Percentiles rank a stretch among this genome's conserved stretches.
Conservation (phyloP, 2,888 invertebrate species). For the Nasonovia ribisnigri region DNA sequence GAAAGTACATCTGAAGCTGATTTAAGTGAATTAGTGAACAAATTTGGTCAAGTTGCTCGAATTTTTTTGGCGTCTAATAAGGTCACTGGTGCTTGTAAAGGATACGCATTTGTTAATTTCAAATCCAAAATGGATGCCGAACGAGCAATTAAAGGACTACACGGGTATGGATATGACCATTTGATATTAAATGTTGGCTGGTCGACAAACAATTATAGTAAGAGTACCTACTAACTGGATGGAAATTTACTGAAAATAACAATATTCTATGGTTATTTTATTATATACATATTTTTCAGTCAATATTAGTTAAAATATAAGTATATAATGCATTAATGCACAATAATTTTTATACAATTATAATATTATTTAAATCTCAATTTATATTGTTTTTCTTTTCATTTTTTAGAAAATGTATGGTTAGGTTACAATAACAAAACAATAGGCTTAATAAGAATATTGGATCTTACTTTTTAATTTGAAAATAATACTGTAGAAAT, state of each 20-base stretch:
- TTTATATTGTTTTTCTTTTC: not conserved
- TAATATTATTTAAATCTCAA: not conserved
- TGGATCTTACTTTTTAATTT: no score
- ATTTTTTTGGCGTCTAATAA: conserved; percentile 97
- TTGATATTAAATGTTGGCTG: conserved; percentile 98
- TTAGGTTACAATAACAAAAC: not conserved
- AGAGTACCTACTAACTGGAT: conserved; percentile 44
- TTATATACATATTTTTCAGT: not conserved
- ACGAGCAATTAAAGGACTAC: conserved; percentile 87
- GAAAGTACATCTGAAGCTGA: conserved; percentile 96
- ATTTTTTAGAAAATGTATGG: not conserved
- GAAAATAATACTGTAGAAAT: not conserved
- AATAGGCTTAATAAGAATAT: not conserved
- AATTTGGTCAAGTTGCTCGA: conserved; percentile 93
- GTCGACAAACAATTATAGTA: conserved; percentile 79
- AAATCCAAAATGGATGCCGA: conserved; percentile 91
- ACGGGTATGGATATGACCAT: conserved; percentile 97
- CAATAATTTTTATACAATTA: not conserved
- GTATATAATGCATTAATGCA: not conserved
- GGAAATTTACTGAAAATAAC: not conserved
- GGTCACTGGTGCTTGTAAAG: conserved; percentile 88
- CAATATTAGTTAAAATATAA: conserved; percentile 10
- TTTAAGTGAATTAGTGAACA: conserved; percentile 94
- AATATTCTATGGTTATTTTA: not conserved
- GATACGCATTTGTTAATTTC: conserved; percentile 98